phyloP scores from a whole-genome alignment of 2,888 invertebrate genomes.

The Thera britannica region DNA sequence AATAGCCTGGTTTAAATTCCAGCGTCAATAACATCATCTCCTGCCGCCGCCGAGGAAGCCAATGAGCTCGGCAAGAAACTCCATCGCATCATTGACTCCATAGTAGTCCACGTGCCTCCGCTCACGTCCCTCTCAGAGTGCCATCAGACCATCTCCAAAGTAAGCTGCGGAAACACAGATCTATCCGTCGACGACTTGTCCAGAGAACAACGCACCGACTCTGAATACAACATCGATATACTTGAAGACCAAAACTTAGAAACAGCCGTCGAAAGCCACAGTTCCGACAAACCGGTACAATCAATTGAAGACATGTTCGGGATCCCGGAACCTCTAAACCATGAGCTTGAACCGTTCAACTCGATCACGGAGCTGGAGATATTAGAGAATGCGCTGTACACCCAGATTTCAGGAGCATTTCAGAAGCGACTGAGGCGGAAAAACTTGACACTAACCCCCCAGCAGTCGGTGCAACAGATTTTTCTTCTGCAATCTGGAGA shows the following conservation, averaged over 20 bases:
- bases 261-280: conserved; percentile 54
- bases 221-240: conserved; percentile 56
- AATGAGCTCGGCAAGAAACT: conserved; percentile 57
- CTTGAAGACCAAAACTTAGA: conserved; percentile 59
- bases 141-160: conserved; percentile 46
- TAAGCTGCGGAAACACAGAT: conserved; percentile 24
- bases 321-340: conserved; percentile 8
- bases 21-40: conserved; percentile 58
- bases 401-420: conserved; percentile 59
- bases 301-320: background rate
- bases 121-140: conserved; percentile 52
- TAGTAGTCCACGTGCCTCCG: conserved; percentile 47
- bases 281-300: conserved; percentile 3
- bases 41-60: conserved; percentile 52
- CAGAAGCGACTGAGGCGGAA: conserved; percentile 64
- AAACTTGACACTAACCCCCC: conserved; percentile 66
- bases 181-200: conserved; percentile 1
- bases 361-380: conserved; percentile 55
- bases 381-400: conserved; percentile 58
- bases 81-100: conserved; percentile 58
- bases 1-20: conserved; percentile 24
- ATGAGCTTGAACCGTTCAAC: conserved; percentile 39
- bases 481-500: conserved; percentile 68
- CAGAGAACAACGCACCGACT: conserved; percentile 41
- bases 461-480: conserved; percentile 61